Evolutionary conservation across 2,888 invertebrate genomes (phyloP).

Genomic region (Xiphydria camelus): DNA sequence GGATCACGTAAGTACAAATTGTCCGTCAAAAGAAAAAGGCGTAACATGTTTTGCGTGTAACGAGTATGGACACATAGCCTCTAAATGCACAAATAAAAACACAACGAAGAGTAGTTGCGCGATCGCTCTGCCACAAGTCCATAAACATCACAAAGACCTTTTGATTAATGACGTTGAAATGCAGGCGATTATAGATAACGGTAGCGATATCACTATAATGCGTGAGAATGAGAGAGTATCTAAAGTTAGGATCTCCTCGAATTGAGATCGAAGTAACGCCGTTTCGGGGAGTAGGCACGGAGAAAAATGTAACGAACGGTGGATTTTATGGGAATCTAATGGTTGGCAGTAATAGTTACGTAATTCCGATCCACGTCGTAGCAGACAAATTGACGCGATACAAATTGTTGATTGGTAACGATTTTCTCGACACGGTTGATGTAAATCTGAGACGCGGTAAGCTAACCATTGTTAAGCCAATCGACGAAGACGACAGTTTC

Average conservation of each 20-base stretch:
- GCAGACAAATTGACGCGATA: constrained; percentile 1
- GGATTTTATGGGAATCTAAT: neutral
- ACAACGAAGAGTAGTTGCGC: neutral
- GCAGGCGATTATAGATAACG: constrained; percentile 2
- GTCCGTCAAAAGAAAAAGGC: constrained; percentile 2
- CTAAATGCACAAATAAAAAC: too few species aligned
- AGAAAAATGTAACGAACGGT: neutral
- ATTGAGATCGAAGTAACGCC: too few species aligned
- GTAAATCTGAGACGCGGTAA: neutral
- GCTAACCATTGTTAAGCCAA: neutral
- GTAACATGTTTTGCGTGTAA: neutral
- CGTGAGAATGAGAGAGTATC: constrained; percentile 3
- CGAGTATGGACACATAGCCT: too few species aligned
- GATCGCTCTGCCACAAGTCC: neutral
- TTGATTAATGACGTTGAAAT: neutral
- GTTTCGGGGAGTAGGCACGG: constrained; percentile 5
- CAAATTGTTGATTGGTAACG: too few species aligned
- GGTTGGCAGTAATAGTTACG: constrained; percentile 5
- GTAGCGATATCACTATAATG: neutral
- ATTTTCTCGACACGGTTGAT: neutral
- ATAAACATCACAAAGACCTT: neutral
- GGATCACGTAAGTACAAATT: neutral
- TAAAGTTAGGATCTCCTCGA: constrained; percentile 2
- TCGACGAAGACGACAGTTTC: neutral
- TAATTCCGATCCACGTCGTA: constrained; percentile 2